These are phyloP conservation scores for Herpetotheres cachinnans DNA, from an alignment of 2,113 vertebrate species.

Conservation along the genomic window DNA sequence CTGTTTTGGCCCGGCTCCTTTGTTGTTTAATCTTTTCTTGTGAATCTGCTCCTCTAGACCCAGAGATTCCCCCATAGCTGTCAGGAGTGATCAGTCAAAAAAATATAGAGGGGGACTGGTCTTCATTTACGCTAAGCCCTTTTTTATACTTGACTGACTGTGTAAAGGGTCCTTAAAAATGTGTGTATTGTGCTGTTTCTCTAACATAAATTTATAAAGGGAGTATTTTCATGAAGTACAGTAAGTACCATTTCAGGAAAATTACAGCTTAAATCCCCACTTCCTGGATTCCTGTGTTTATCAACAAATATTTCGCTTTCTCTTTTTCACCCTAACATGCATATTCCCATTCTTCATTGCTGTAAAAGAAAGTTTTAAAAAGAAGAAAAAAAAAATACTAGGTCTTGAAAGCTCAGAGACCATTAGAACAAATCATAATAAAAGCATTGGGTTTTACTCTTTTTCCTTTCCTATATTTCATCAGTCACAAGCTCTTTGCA, in stretches of 20 bases:
- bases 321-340: not conserved
- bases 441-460: not conserved
- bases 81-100: not conserved
- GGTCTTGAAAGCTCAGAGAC: not conserved
- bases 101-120: not conserved
- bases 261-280: not conserved
- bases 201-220: not conserved
- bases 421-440: not conserved
- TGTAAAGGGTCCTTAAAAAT: not conserved
- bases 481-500: not conserved
- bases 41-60: not conserved
- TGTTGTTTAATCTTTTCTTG: not conserved
- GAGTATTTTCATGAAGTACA: not conserved
- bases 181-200: not conserved
- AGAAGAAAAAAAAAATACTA: not conserved
- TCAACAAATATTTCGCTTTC: not conserved
- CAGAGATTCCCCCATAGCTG: not conserved
- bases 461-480: not conserved
- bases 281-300: not conserved
- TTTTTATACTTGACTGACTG: not conserved
- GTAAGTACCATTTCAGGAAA: not conserved
- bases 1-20: not conserved
- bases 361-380: not conserved
- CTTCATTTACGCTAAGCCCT: not conserved
- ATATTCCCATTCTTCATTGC: not conserved